Evolutionary conservation across 2,113 vertebrate species (phyloP), one percentile per base, ranked within the genome.

Genomic region (Tor tambroides): DNA sequence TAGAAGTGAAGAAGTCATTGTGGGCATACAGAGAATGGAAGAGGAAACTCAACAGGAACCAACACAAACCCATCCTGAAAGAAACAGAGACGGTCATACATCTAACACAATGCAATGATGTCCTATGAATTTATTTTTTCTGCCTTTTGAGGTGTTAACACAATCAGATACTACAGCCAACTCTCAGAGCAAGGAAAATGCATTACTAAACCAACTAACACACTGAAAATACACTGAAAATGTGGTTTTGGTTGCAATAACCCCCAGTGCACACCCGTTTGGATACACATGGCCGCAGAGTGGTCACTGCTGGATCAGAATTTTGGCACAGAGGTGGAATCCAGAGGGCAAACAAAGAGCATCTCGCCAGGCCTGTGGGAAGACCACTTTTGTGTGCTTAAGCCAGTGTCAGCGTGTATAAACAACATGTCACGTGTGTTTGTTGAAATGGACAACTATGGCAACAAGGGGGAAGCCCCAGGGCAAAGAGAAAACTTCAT

Each of bases 1-100:
- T 98, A 46, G 98, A 99, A 74, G 98, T 98, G 93, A 96, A 99
- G 94, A 99, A 99, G 88, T 97, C 97, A 5, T 87, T 94, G 90
- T 97, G 92, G 77, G 96, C 97, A 0, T 90, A 95, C 59, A 97
- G 93, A 12, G 92, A 90, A 43, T 94, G 93, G 88, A 97, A 85
- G n/a, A 97, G 88, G 90, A 94, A 91, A 89, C 95, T 95, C 88
- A 97, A 81, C 72, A 96, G 83, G 80, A 96, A 56, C 21, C 19
- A 93, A 93, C 91, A 93, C 80, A 90, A 91, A 9, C 89, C 90
- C 95, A 96, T 97, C 84, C 91, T 93, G 87, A 86, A 21, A 75
- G 59, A 84, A 41, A 51, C 46, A 81, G 35, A 85, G 12, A 86
- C 32, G 71, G 26, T 79, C 30, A 32, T 32, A 54, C 4, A 46